Percentiles rank a stretch among this genome's conserved stretches.
Conservation (phyloP, 2,113 vertebrate genomes). For the Ovis aries region ARS-UI_Ramb_v3.0 NC_056060.1:66012501-66013000, state of each 20-base stretch:
- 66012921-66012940: not conserved
- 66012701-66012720: not conserved
- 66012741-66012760: not conserved
- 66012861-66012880: not conserved
- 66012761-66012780: not conserved
- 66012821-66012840: not conserved
- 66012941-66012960: not conserved
- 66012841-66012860: not conserved
- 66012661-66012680: not conserved
- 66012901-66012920: not conserved
- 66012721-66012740: not conserved
- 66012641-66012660: not conserved
- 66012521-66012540: slow-evolving; percentile 10
- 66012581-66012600: not conserved
- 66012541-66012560: not conserved
- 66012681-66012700: not conserved
- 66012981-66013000: not conserved
- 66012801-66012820: not conserved
- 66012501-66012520: not conserved
- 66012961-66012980: not conserved
- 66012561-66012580: not conserved
- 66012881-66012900: not conserved
- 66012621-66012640: not conserved
- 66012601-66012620: not conserved
- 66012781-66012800: not conserved